Conservation (phyloP, 2,113 vertebrate genomes). For the Jaculus jaculus region DNA sequence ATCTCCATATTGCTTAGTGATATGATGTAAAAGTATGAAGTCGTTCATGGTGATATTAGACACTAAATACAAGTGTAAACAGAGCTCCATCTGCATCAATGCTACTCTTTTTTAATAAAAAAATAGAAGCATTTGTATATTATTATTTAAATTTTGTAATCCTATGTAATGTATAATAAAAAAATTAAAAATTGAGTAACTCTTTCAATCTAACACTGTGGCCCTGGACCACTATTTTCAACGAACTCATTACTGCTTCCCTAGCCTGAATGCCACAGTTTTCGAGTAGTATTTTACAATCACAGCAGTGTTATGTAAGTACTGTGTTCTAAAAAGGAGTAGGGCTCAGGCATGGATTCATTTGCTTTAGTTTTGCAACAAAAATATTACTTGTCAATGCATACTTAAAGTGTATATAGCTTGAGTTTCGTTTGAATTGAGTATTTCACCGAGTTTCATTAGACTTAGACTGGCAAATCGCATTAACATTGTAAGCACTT, state of each 20-base stretch:
- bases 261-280: neutral
- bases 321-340: neutral
- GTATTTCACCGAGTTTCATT: conserved; percentile 23
- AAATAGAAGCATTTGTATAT: neutral
- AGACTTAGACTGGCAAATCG: neutral
- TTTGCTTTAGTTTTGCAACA: neutral
- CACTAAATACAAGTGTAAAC: conserved; percentile 33
- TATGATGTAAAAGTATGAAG: neutral
- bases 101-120: neutral
- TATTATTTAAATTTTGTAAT: conserved; percentile 24
- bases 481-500: neutral
- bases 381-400: conserved; percentile 1
- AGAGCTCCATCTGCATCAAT: neutral
- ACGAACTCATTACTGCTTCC: neutral
- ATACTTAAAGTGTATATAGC: neutral
- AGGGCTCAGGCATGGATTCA: neutral
- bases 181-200: neutral
- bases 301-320: neutral
- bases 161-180: neutral
- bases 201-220: neutral
- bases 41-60: neutral
- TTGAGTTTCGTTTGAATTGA: conserved; percentile 16
- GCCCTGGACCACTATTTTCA: neutral
- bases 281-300: neutral
- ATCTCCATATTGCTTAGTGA: neutral